Conservation (phyloP, 2,888 invertebrate species). For the Lepidochrysops patricia region DNA sequence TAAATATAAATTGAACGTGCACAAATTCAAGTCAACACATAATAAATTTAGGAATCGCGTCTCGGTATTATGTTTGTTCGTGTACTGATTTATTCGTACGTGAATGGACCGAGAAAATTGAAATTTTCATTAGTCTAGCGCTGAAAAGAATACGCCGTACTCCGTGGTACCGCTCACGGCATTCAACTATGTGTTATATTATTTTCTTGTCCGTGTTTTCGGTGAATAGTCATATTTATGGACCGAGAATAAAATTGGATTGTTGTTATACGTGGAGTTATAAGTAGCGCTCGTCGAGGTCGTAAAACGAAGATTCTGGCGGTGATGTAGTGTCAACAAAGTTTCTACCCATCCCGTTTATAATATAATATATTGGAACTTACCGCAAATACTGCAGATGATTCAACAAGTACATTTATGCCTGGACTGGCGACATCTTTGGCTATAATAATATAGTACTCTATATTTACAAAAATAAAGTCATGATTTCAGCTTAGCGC, state of each 20-base stretch:
- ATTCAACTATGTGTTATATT: constrained; percentile 7
- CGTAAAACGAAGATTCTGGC: not conserved
- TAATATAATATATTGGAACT: no score
- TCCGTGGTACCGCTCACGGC: constrained; percentile 26
- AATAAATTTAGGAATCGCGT: constrained; percentile 15
- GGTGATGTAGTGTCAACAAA: no score
- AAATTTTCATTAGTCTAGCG: constrained; percentile 27
- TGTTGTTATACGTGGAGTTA: not conserved
- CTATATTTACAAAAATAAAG: no score
- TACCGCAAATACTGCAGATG: no score
- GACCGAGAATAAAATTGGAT: not conserved
- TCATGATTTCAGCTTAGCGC: no score
- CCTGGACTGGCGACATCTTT: no score
- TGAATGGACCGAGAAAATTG: constrained; percentile 26
- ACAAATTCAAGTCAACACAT: constrained; percentile 1
- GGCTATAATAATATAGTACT: no score
- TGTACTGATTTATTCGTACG: constrained; percentile 23
- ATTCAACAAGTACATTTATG: no score
- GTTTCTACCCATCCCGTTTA: no score
- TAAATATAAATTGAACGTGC: constrained; percentile 6
- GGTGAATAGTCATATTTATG: constrained; percentile 5
- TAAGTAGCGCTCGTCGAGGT: not conserved
- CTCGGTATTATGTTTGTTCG: constrained; percentile 20
- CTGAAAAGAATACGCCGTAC: constrained; percentile 27
- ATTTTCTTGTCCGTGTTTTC: not conserved